These are phyloP conservation scores for Chrysolophus pictus DNA, from an alignment of 2,797 vertebrate species.

Conservation along the genomic window DNA sequence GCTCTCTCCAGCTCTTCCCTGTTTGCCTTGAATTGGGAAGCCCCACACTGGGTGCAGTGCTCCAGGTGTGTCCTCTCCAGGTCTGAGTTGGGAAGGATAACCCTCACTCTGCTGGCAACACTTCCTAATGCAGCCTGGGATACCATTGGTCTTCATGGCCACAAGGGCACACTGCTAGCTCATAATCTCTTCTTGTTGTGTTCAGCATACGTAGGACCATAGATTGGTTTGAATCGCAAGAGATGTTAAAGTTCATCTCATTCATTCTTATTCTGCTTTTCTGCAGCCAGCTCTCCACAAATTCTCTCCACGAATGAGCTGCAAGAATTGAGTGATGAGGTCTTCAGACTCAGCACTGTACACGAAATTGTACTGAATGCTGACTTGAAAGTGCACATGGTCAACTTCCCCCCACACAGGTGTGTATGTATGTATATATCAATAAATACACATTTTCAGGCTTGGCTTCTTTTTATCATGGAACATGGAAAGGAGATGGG, in stretches of 20 bases:
- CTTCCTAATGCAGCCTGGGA: no score
- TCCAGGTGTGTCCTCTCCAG: no score
- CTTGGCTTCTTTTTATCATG: neutral
- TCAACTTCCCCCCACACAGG: slow-evolving; percentile 72
- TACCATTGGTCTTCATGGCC: no score
- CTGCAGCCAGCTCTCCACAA: slow-evolving; percentile 69
- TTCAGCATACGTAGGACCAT: neutral
- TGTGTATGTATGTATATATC: neutral
- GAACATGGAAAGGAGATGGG: neutral
- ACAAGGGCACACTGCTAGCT: no score
- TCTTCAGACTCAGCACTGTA: slow-evolving; percentile 74
- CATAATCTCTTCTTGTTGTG: neutral
- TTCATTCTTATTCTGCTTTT: neutral
- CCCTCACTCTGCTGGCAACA: no score
- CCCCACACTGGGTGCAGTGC: no score
- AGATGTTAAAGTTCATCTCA: neutral
- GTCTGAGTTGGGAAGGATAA: no score
- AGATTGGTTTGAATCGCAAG: neutral
- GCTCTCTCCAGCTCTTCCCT: no score
- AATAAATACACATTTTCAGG: neutral
- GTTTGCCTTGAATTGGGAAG: no score
- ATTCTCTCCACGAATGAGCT: slow-evolving; percentile 63
- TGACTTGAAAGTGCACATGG: slow-evolving; percentile 74
- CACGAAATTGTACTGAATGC: slow-evolving; percentile 70
- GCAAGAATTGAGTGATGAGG: slow-evolving; percentile 66